Evolutionary conservation across 2,113 vertebrate genomes (phyloP), one percentile per base, ranked within the genome.

Genomic region (Cynoglossus semilaevis): DNA sequence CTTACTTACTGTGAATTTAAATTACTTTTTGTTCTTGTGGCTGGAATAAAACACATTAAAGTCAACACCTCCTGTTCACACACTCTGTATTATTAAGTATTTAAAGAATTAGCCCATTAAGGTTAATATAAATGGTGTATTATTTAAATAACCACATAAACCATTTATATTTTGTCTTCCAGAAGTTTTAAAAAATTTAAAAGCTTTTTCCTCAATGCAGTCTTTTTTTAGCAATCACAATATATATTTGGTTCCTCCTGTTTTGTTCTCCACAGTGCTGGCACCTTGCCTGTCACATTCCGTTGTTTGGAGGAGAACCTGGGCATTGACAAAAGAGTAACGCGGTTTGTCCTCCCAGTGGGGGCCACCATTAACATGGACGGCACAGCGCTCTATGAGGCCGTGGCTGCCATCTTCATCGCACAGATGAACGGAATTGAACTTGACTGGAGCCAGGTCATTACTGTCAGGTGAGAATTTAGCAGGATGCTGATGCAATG

Each of bases 341-440:
- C 96, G 0, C 91, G 97, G 18, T 99, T 99, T 1, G 97, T 99
- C 54, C 95, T 99, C 63, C 97, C 97, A 0, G 97, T 99, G 11
- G 97, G 97, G 18, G 97, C 97, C 44, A 99, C 96, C 13, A 99
- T 99, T 74, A 99, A 99, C 83, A 98, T 99, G 97, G 97, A 99
- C 1, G 97, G 96, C 5, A 99, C 97, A 1, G 97, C 96, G 0
- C 94, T 99, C 40, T 99, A 99, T 15, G 97, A 99, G 86, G 97
- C 97, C 0, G 96, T 99, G 70, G 97, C 97, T 0, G 97, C 97
- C 76, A 99, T 99, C 74, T 99, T 99, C 74, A 99, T 99, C 44
- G 97, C 97, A 58, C 97, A 99, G 69, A 99, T 99, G 97, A 99
- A 99, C 5, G 95, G 93, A 7, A 93, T 99, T 12, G 59, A 86